These are phyloP conservation scores for Diadumene lineata DNA, from an alignment of 92 coral and sea anemone species.

Conservation along the genomic window DNA sequence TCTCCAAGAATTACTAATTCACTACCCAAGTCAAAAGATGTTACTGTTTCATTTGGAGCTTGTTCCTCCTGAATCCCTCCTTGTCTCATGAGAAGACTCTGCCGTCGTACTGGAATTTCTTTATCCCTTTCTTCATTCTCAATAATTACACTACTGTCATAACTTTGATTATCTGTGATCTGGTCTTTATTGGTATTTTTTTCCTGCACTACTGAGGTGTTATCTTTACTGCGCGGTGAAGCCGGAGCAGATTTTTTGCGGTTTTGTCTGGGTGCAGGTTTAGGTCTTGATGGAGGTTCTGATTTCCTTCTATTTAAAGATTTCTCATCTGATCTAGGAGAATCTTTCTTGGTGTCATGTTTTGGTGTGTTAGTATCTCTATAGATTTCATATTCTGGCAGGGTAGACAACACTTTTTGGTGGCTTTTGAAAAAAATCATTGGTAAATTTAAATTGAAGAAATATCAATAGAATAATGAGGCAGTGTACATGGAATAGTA, in stretches of 20 bases:
- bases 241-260: slow-evolving; percentile 31
- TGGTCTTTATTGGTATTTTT: neutral
- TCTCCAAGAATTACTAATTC: slow-evolving; percentile 55
- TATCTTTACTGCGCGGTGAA: neutral
- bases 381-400: slow-evolving; percentile 19
- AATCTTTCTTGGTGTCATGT: neutral
- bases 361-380: neutral
- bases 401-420: slow-evolving; percentile 12
- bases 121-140: slow-evolving; percentile 20
- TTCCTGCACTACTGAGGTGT: neutral
- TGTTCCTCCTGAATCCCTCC: slow-evolving; percentile 60
- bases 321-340: neutral
- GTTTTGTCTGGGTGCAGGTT: slow-evolving; percentile 28
- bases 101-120: slow-evolving; percentile 58
- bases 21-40: slow-evolving; percentile 40
- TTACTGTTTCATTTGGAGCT: slow-evolving; percentile 20
- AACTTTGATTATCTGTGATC: slow-evolving; percentile 1
- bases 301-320: slow-evolving; percentile 10
- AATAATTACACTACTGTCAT: slow-evolving; percentile 12
- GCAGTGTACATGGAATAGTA: too few relatives aligned
- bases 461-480: too few relatives aligned
- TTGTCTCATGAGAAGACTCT: slow-evolving; percentile 69
- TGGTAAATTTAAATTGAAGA: too few relatives aligned
- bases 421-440: neutral
- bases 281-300: slow-evolving; percentile 11